Evolutionary conservation across 2,888 invertebrate genomes (phyloP).

Genomic region (Troides helena): DNA sequence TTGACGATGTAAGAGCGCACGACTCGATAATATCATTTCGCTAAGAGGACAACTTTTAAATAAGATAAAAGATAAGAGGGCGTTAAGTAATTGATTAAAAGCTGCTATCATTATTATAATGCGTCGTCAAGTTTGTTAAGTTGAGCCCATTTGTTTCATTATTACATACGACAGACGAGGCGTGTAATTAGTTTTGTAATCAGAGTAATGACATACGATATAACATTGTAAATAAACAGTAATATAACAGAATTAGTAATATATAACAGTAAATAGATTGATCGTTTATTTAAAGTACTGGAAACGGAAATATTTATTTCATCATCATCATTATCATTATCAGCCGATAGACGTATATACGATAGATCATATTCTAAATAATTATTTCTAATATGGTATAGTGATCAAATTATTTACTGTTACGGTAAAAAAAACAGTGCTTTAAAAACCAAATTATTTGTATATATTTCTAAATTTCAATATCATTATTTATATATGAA

Average conservation of each 20-base stretch:
- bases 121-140: conserved; percentile 10
- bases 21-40: neutral
- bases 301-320: too few relatives aligned
- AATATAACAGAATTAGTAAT: neutral
- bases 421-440: too few relatives aligned
- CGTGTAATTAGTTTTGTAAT: conserved; percentile 7
- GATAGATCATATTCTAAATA: too few relatives aligned
- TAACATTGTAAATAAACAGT: neutral
- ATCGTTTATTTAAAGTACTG: too few relatives aligned
- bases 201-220: conserved; percentile 5
- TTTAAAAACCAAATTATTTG: too few relatives aligned
- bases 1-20: neutral
- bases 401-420: too few relatives aligned
- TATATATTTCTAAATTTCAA: too few relatives aligned
- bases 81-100: conserved; percentile 22
- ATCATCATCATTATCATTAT: too few relatives aligned
- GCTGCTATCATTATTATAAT: conserved; percentile 11
- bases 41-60: conserved; percentile 14
- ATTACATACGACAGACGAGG: neutral
- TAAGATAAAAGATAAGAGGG: conserved; percentile 6
- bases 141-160: conserved; percentile 10
- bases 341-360: too few relatives aligned
- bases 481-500: too few relatives aligned
- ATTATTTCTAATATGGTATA: too few relatives aligned
- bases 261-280: too few relatives aligned